Evolutionary conservation across 37 sponge, comb jelly and placozoan genomes (phyloP), one percentile per base, ranked within the genome.

Genomic region (Cliona cf. orientalis): DNA sequence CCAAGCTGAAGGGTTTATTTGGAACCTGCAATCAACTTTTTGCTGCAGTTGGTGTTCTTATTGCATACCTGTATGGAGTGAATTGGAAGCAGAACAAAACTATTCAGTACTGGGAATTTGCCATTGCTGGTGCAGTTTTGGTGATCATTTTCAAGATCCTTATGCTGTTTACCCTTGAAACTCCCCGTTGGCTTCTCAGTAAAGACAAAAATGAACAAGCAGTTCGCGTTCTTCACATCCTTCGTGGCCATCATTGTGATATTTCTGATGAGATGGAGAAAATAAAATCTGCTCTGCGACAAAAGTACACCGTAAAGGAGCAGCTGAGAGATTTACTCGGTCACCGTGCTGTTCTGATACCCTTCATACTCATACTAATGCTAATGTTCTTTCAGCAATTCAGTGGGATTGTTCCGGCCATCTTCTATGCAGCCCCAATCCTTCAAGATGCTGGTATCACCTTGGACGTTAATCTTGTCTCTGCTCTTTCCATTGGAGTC

Each of bases 341-440:
- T 41, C 22, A 35, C n/a, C 70, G 74, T 2, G 31, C 82, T 5
- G 61, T 86, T 25, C 74, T 65, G 37, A 26, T 80, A 1, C 78
- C 88, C 3, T 59, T 90, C 28, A 36, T 80, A 7, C 43, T 90
- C 2, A 74, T 74, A 0, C 57, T 86, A 7, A 45, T 78, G 5
- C 55, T 94, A 25, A 86, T 90, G 88, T 63, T 80, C 56, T 93
- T 96, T 29, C 94, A 90, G 66, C 93, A 86, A 82, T 76, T 89
- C 23, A 72, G 76, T 63, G 96, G 96, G 42, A 86, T 96, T 35
- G 87, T 87, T 80, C 88, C 91, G 0, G 84, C 95, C 25, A 44
- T 83, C 0, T 92, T 90, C 61, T 92, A 67, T 61, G 66, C 91
- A 4, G 75, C 81, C 9, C 55, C 68, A 1, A 87, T 96, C 42